Conservation (phyloP, 2,888 invertebrate species). For the Acronicta alni region DNA sequence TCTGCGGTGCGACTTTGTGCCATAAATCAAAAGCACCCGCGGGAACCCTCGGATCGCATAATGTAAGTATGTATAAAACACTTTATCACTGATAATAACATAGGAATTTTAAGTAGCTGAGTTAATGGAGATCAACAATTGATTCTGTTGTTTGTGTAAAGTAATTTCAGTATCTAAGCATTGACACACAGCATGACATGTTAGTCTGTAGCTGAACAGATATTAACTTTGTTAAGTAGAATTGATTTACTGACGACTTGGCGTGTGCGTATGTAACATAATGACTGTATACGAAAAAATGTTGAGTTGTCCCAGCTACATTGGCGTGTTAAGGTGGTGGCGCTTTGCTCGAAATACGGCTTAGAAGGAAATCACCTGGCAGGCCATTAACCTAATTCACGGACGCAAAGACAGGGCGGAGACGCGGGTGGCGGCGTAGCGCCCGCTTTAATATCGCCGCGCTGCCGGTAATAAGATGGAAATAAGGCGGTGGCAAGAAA, state of each 20-base stretch:
- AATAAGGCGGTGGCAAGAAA: slow-evolving; percentile 86
- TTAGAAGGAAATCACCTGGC: slow-evolving; percentile 89
- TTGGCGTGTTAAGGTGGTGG: slow-evolving; percentile 81
- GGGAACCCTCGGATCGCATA: slow-evolving; percentile 76
- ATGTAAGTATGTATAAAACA: slow-evolving; percentile 74
- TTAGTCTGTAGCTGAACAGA: no score
- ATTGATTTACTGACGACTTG: background rate
- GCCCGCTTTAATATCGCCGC: slow-evolving; percentile 86
- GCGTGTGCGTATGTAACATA: slow-evolving; percentile 2
- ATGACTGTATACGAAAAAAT: slow-evolving; percentile 55
- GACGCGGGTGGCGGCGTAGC: slow-evolving; percentile 78
- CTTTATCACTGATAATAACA: slow-evolving; percentile 69
- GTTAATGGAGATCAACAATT: slow-evolving; percentile 51
- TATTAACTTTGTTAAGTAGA: background rate
- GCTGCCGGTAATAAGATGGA: slow-evolving; percentile 88
- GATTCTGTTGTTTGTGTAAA: slow-evolving; percentile 42
- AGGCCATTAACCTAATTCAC: slow-evolving; percentile 89
- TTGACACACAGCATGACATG: background rate
- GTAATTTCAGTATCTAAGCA: no score
- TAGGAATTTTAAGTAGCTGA: slow-evolving; percentile 55
- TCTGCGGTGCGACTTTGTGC: slow-evolving; percentile 78
- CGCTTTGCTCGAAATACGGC: slow-evolving; percentile 83
- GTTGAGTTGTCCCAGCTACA: slow-evolving; percentile 77
- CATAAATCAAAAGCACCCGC: slow-evolving; percentile 86
- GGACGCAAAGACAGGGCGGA: slow-evolving; percentile 88